Evolutionary conservation across 2,888 invertebrate species (phyloP).

Genomic region (Leptopilina myrica): DNA sequence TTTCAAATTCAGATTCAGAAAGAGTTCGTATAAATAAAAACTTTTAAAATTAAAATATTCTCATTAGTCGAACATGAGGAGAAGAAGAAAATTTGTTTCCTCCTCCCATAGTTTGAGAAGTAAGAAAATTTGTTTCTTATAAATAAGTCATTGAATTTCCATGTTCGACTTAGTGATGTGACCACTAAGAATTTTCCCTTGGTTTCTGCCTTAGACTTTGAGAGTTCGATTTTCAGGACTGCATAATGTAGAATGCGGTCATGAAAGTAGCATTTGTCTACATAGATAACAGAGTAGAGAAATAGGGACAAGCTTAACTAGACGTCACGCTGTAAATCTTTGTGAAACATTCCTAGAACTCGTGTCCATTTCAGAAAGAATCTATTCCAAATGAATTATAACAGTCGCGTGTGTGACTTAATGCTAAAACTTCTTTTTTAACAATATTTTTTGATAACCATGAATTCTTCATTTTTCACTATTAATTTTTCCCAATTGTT

Average conservation of each 20-base stretch:
- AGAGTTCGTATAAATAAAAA: too few relatives aligned
- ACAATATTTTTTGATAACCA: too few relatives aligned
- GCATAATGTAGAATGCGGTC: slow-evolving; percentile 33
- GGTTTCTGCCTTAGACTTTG: slow-evolving; percentile 18
- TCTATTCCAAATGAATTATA: slow-evolving; percentile 2
- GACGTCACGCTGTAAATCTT: slow-evolving; percentile 29
- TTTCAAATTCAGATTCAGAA: too few relatives aligned
- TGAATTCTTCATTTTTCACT: too few relatives aligned
- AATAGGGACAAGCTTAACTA: slow-evolving; percentile 13
- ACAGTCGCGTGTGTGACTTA: too few relatives aligned
- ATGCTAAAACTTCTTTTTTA: too few relatives aligned
- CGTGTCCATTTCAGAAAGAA: background rate
- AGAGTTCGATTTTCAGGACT: slow-evolving; percentile 32
- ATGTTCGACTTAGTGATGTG: slow-evolving; percentile 1
- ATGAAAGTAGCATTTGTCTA: slow-evolving; percentile 35
- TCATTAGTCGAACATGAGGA: too few relatives aligned
- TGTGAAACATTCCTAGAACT: slow-evolving; percentile 18
- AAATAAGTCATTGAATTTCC: slow-evolving; percentile 31
- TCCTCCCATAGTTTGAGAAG: background rate
- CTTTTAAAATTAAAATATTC: too few relatives aligned
- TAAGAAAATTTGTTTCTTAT: background rate
- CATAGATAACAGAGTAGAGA: slow-evolving; percentile 1
- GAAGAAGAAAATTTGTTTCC: too few relatives aligned
- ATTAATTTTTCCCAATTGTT: too few relatives aligned
- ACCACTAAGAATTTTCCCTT: slow-evolving; percentile 32